phyloP scores from a whole-genome alignment of 2,797 vertebrate genomes.

The Steatocranus sp. region DNA sequence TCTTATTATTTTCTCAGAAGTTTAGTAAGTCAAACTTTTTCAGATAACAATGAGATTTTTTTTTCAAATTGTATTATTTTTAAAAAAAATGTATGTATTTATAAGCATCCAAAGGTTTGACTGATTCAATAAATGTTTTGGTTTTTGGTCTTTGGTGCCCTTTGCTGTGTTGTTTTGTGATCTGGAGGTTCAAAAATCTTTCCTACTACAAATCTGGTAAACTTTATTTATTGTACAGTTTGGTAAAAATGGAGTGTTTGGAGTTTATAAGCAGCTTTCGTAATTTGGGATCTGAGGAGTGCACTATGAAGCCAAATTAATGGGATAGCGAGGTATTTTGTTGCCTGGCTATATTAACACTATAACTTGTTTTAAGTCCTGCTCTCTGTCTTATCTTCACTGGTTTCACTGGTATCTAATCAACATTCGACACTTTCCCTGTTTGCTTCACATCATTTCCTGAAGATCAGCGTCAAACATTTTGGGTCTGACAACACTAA shows the following conservation, averaged over 20 bases:
- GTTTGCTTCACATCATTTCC: background rate
- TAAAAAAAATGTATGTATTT: background rate
- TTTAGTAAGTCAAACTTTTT: background rate
- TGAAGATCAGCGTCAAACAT: background rate
- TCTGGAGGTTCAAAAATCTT: background rate
- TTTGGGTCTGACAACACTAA: background rate
- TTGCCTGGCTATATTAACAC: background rate
- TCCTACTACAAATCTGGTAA: background rate
- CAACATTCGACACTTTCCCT: background rate
- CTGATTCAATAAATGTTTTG: background rate
- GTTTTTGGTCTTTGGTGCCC: background rate
- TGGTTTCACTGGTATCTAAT: background rate
- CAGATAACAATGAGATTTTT: background rate
- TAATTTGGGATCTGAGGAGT: background rate
- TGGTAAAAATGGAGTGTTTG: background rate
- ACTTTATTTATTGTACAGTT: background rate
- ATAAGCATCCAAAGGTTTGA: background rate
- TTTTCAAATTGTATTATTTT: background rate
- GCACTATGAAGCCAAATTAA: background rate
- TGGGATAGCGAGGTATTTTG: background rate
- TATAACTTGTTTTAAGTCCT: background rate
- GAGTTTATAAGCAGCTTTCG: background rate
- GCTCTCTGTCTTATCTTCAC: background rate
- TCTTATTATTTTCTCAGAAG: background rate
- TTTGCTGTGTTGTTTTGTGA: background rate